phyloP scores from a whole-genome alignment of 2,797 vertebrate genomes.

The Chaunax sp. region DNA sequence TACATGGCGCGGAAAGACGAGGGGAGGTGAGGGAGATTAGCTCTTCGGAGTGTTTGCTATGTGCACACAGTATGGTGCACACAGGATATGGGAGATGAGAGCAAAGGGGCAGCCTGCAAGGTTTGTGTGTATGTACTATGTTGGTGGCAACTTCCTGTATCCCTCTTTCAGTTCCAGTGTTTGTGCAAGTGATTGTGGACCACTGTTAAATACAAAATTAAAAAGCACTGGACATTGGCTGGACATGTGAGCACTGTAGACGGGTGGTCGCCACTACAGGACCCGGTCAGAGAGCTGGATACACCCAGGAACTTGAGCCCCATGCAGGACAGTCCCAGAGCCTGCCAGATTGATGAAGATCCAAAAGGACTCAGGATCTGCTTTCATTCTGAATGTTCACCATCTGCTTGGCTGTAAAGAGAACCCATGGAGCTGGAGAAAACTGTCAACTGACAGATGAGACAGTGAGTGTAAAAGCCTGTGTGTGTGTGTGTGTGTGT shows the following conservation, averaged over 20 bases:
- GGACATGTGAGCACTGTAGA: conserved; percentile 24
- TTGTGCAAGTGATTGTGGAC: too few relatives aligned
- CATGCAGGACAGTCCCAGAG: conserved; percentile 63
- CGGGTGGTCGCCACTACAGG: conserved; percentile 7
- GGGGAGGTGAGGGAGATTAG: conserved; percentile 23
- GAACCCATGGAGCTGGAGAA: conserved; percentile 66
- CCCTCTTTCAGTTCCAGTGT: too few relatives aligned
- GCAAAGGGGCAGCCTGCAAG: conserved; percentile 26
- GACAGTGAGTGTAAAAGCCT: conserved; percentile 61
- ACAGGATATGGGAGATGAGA: conserved; percentile 26
- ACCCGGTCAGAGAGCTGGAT: conserved; percentile 31
- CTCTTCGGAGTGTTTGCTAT: conserved; percentile 31
- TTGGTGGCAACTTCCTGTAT: conserved; percentile 48
- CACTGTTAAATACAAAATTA: conserved; percentile 19
- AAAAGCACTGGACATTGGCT: conserved; percentile 24
- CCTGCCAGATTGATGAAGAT: conserved; percentile 72
- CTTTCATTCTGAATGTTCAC: conserved; percentile 82
- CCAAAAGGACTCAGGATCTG: conserved; percentile 77
- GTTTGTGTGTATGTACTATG: conserved; percentile 48
- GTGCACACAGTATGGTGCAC: conserved; percentile 24
- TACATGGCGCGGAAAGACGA: conserved; percentile 23
- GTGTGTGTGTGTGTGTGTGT: conserved; percentile 37
- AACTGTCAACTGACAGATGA: conserved; percentile 80
- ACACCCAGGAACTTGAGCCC: conserved; percentile 65
- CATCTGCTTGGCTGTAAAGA: conserved; percentile 79